Evolutionary conservation across 2,888 invertebrate genomes (phyloP), one percentile per base, ranked within the genome.

Genomic region (Tromatobia lineatoria): DNA sequence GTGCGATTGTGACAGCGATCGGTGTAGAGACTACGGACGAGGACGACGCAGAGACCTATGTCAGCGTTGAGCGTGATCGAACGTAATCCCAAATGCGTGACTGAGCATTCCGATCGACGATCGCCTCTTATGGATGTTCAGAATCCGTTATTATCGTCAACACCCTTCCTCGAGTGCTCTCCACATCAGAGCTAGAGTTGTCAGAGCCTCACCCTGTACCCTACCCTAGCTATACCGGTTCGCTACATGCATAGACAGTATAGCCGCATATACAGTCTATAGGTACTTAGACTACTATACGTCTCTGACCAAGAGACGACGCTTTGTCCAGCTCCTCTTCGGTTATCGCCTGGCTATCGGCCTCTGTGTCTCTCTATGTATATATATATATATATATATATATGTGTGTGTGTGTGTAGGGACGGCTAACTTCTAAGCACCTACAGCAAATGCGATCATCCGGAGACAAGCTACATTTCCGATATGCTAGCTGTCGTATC

Each of bases 61-160:
- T 87, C 87, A 89, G 84, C 82, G 70, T 83, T 77, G 86, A 78
- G 61, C 76, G 84, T 87, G 86, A 84, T 87, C 78, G 88, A 88
- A 89, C 88, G 88, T 91, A 91, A 91, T 91, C 90, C 91, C 79
- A 86, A 85, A 87, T 88, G 89, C 91, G 91, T 91, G 91, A 90
- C 88, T 85, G 83, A 88, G 90, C 90, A 91, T 91, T 86, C 89
- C 88, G 90, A 91, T 90, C 87, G 85, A 87, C 88, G 89, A 89
- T 91, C 89, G 89, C 84, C 89, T 88, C 89, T 90, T 88, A 90
- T 87, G 88, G 86, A 78, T 89, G 85, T 86, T 70, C 85, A 86
- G 85, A 85, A 88, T 88, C 87, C 89, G 89, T 91, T 90, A 91
- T 91, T 88, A 90, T 89, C 88, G 90, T 90, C 90, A 89, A 89